Evolutionary conservation across 2,797 vertebrate species (phyloP).

Genomic region (Microtus obscurus): DNA sequence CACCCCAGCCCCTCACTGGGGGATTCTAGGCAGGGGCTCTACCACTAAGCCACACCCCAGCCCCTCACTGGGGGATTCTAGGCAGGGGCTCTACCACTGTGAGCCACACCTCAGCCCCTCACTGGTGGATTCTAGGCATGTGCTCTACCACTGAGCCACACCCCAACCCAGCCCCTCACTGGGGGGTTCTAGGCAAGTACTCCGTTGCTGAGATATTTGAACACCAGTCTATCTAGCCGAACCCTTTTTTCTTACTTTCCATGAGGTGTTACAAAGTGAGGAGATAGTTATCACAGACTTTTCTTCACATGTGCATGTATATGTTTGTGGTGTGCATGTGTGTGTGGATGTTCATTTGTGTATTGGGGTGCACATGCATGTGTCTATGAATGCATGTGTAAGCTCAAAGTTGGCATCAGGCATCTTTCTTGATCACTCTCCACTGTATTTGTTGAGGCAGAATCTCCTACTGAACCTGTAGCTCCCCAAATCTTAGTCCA

Average conservation of each 20-base stretch:
- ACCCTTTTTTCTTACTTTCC: background rate
- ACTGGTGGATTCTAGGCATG: background rate
- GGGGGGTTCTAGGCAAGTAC: background rate
- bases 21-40: background rate
- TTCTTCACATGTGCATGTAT: background rate
- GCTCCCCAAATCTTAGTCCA: background rate
- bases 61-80: background rate
- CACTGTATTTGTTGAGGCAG: background rate
- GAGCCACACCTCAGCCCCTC: background rate
- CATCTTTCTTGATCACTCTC: background rate
- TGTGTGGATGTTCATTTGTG: background rate
- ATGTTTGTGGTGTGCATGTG: background rate
- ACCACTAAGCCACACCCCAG: background rate
- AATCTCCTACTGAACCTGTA: background rate
- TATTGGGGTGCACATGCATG: background rate
- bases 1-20: background rate
- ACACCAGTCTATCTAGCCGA: background rate
- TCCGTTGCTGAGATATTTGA: background rate
- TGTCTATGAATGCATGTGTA: background rate
- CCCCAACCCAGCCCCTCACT: too few species aligned
- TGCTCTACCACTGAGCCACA: background rate
- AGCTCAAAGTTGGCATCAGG: background rate
- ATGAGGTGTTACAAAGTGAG: background rate
- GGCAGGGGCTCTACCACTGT: background rate
- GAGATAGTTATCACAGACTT: background rate